Conservation (phyloP, 1,140 invertebrate species). For the Limonius californicus region DNA sequence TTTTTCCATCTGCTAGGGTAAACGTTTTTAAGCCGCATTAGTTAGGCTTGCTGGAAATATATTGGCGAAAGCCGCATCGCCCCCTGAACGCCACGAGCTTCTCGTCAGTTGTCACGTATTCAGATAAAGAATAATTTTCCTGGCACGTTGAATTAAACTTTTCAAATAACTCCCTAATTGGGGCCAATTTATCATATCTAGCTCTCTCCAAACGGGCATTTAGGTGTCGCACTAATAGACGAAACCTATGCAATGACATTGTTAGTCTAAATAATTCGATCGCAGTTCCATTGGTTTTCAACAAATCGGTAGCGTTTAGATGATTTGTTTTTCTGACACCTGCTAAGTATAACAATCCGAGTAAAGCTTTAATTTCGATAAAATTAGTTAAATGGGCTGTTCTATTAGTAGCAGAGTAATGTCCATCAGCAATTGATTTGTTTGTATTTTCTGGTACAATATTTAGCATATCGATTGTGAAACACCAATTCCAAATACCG, state of each 20-base stretch:
- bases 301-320: conserved; percentile 49
- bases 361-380: conserved; percentile 50
- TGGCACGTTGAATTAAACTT: conserved; percentile 37
- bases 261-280: conserved; percentile 45
- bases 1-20: too few relatives aligned
- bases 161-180: conserved; percentile 38
- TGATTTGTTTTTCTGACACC: conserved; percentile 49
- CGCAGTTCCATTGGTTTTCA: conserved; percentile 48
- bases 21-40: too few relatives aligned
- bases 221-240: conserved; percentile 1
- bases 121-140: not conserved
- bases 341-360: conserved; percentile 51
- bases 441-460: too few relatives aligned
- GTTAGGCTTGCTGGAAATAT: too few relatives aligned
- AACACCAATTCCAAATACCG: too few relatives aligned
- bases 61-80: too few relatives aligned
- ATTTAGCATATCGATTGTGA: too few relatives aligned
- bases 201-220: conserved; percentile 16
- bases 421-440: too few relatives aligned
- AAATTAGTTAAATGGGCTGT: not conserved
- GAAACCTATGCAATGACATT: conserved; percentile 39
- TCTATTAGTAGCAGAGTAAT: too few relatives aligned
- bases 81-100: not conserved
- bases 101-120: not conserved
- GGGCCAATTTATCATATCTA: conserved; percentile 44